Evolutionary conservation across 1,140 invertebrate species (phyloP).

Genomic region (Drosophila yakuba): DNA sequence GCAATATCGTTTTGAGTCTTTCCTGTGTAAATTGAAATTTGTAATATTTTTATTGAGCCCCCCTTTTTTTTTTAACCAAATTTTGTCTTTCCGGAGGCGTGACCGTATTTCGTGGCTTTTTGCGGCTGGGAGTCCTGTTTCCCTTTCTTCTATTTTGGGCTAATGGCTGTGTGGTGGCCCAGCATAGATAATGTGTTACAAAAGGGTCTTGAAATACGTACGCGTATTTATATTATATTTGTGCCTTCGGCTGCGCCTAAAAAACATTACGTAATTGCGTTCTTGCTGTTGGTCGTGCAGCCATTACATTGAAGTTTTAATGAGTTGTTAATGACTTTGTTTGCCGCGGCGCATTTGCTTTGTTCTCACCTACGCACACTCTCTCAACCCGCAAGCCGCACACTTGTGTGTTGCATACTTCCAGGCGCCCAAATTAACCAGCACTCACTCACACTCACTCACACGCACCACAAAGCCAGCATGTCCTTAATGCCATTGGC

Average conservation of each 20-base stretch:
- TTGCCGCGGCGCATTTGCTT: conserved; percentile 41
- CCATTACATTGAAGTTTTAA: conserved; percentile 59
- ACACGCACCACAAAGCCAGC: background rate
- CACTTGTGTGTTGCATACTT: conserved; percentile 38
- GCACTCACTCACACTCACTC: conserved; percentile 2
- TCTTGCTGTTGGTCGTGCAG: conserved; percentile 29
- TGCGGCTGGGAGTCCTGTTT: background rate
- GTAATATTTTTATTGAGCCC: background rate
- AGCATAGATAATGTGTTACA: conserved; percentile 35
- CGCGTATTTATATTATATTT: conserved; percentile 32
- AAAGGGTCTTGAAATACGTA: conserved; percentile 23
- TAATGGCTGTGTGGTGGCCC: conserved; percentile 40
- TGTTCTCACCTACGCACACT: conserved; percentile 11
- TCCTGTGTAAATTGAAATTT: background rate
- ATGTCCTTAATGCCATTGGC: conserved; percentile 15
- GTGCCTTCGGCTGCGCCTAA: conserved; percentile 43
- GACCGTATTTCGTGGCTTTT: conserved; percentile 9
- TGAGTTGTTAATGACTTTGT: conserved; percentile 62
- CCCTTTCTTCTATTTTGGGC: background rate
- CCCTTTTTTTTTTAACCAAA: background rate
- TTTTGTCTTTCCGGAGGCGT: conserved; percentile 23
- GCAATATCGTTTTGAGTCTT: background rate
- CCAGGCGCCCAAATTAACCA: conserved; percentile 47
- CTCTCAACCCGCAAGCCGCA: conserved; percentile 6
- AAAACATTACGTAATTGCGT: conserved; percentile 51